Evolutionary conservation across 2,113 vertebrate species (phyloP), one percentile per base, ranked within the genome.

Genomic region (Aythya baeri): DNA sequence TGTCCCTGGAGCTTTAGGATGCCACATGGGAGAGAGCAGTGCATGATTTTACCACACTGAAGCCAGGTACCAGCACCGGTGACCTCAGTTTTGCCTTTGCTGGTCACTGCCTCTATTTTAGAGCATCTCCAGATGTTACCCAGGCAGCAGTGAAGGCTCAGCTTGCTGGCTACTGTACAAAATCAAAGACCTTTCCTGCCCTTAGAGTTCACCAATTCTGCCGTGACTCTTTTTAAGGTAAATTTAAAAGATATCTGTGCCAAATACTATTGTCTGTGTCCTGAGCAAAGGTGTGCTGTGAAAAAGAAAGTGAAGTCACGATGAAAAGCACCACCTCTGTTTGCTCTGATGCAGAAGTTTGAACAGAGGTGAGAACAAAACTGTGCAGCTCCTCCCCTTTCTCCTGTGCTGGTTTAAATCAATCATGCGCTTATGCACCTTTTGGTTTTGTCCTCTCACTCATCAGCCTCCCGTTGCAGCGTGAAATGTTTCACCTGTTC

Each of bases 381-480:
- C 49, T 8, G 29, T 67, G 41, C 32, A 78, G 25, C 22, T 3
- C 17, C 2, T 6, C 12, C 32, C 26, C 14, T n/a, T n/a, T n/a
- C 52, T 75, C 20, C 8, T 25, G 13, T 72, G 3, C 54, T 82
- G 32, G 14, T 65, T 95, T 86, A 86, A 75, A 86, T 88, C 44
- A 74, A 1, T 17, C 2, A 2, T 1, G 0, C 55, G 13, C 61
- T 71, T 67, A 9, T 43, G 11, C 7, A 58, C 5, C 11, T 63
- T 70, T 63, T 32, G 58, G 16, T 32, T 79, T 79, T 79, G 27
- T 36, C 34, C 57, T 58, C 66, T 92, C 16, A 62, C 2, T 18
- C 21, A 7, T 29, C 31, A 82, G 7, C 52, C 26, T 86, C 77
- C 49, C 77, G 65, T 89, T 85, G 46, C 81, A 74, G 29, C 1